Evolutionary conservation across 2,113 vertebrate species (phyloP), one percentile per base, ranked within the genome.

Genomic region (Variabilichromis moorii): DNA sequence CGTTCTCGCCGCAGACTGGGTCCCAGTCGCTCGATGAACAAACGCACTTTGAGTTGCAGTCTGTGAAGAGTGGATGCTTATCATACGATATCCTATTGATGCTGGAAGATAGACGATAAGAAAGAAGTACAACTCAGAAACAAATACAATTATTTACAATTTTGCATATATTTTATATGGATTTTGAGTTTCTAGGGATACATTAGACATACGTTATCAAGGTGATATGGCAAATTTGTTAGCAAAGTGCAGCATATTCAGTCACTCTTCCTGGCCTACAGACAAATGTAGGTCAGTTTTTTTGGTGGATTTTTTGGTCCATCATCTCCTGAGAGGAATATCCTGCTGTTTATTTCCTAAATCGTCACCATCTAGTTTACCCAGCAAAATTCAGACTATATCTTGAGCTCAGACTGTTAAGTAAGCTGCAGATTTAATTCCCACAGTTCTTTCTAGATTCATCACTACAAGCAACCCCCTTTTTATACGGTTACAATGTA

Each of bases 1-100:
- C 97, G 1, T 98, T 97, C 68, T 91, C 94, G 4, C 97, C 98
- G 71, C 98, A 99, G 81, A 98, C 97, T 0, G 98, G 98, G 57
- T 99, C 98, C 98, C 98, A 99, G 16, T 94, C 96, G 78, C 95
- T 97, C 3, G 79, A 57, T 1, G 95, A 91, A 87, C 97, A 98
- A 54, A 90, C 93, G 80, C 98, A 99, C 21, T 80, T 68, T 1
- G 73, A 83, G 90, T 98, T 99, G 91, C 98, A 99, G 59, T 81
- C 89, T 47, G 95, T 89, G 76, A 97, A 89, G 3, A 97, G 80
- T 1, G 93, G 86, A 66, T 91, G 94, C 81, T 90, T 86, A 9
- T 94, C 91, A 40, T 94, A 90, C 6, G 93, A 93, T 80, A 94
- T 53, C 4, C 5, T 59, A 10, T 93, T 90, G 54, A 84, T 14